Conservation (phyloP, 1,140 invertebrate species). For the Dreissena rostriformis region DNA sequence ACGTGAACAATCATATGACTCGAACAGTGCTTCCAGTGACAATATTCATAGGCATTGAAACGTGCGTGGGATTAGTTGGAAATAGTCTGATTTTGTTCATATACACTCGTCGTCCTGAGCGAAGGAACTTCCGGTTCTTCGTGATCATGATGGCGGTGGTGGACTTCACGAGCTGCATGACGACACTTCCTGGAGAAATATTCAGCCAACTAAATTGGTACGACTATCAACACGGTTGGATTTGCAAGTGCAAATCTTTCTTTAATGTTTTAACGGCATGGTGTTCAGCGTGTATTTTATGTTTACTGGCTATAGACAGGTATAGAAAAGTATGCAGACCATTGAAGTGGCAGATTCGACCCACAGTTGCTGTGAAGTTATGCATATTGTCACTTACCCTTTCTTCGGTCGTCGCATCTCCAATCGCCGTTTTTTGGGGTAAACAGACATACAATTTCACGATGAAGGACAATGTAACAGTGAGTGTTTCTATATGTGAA, state of each 20-base stretch:
- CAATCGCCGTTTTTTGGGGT: constrained; percentile 42
- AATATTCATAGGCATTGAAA: constrained; percentile 53
- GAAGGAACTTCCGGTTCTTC: constrained; percentile 60
- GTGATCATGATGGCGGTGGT: constrained; percentile 61
- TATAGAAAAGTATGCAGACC: constrained; percentile 64
- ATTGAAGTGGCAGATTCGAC: constrained; percentile 57
- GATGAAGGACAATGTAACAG: neutral
- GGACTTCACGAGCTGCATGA: constrained; percentile 62
- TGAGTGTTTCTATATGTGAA: constrained; percentile 37
- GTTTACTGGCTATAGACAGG: constrained; percentile 62
- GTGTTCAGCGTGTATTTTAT: constrained; percentile 58
- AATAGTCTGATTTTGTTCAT: constrained; percentile 63
- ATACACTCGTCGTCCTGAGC: constrained; percentile 46
- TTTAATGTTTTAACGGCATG: constrained; percentile 63
- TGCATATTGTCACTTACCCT: constrained; percentile 4
- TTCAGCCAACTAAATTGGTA: constrained; percentile 64
- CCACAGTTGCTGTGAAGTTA: constrained; percentile 13
- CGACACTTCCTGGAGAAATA: constrained; percentile 66
- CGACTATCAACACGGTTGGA: constrained; percentile 49
- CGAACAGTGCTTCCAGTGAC: constrained; percentile 50
- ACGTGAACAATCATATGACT: constrained; percentile 35
- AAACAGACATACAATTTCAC: constrained; percentile 40
- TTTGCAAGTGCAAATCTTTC: constrained; percentile 62
- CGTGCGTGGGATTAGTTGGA: constrained; percentile 58
- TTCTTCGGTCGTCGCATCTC: constrained; percentile 22